Base-by-base conservation (phyloP, 2,113 vertebrate species). In the Pycnonotus jocosus region DNA sequence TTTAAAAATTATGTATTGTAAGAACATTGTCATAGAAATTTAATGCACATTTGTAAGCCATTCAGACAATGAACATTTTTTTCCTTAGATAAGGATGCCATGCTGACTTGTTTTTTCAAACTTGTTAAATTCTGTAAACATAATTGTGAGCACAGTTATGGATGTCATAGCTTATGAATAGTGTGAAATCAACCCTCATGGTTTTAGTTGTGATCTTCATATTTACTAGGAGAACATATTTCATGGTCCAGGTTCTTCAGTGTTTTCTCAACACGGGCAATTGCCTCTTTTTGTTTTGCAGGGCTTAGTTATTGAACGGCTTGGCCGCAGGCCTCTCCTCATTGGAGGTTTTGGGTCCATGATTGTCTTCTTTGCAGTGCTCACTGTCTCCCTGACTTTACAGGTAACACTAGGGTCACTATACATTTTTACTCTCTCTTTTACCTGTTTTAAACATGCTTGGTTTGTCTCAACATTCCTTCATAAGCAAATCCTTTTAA, bases 341-440 rank as follows among this genome's bases (percentile, higher is more conserved):
- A 99, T 99, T 2, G 99, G 99, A 7, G 99, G 99, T 22, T 99
- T 99, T 68, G 96, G 97, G 25, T 90, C 99, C 64, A 99, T 99
- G 99, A 53, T 98, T 0, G 12, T 98, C 81, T 99, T 98, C 97
- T 99, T 99, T 5, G 96, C 97, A 58, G 96, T 98, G 4, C 98
- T 99, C 87, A 99, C 99, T 0, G 48, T 98, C 57, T 99, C 98
- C 7, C 98, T 99, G 89, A 98, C 97, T 30, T 97, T 99, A 44
- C 99, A 99, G 99, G 99, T 99, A 92, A 93, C 81, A 30, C 24
- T 14, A 4, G 5, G 9, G 15, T 3, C 90, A 20, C 51, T 54
- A 7, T 0, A 0, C 6, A 19, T 20, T 58, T 80, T 27, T 19
- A 37, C 6, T 87, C 7, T 84, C 40, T 68, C 23, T 27, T 80